A percentile compares a stretch with the other conserved stretches of the same genome.
These are phyloP conservation scores for Falco novaeseelandiae DNA, from an alignment of 2,797 vertebrate genomes.

Conservation along the genomic window DNA sequence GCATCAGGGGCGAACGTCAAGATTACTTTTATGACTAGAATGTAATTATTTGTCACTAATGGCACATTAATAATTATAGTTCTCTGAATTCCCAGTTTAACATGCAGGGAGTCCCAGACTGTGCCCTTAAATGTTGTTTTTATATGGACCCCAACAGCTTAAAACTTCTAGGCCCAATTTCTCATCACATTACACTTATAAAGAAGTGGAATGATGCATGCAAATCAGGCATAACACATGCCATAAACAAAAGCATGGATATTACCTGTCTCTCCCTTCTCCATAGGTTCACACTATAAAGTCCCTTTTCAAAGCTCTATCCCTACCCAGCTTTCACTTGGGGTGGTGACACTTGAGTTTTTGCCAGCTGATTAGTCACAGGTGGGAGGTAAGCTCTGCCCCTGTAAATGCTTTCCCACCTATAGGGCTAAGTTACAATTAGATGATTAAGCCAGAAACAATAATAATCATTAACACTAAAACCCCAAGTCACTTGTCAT, in stretches of 20 bases:
- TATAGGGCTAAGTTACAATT: neutral
- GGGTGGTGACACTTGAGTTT: slow-evolving; percentile 10
- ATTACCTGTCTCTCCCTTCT: neutral
- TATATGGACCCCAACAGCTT: neutral
- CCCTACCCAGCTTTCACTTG: neutral
- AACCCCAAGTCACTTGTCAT: neutral
- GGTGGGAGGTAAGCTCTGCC: neutral
- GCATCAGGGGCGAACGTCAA: neutral
- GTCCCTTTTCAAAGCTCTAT: neutral
- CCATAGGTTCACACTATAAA: neutral
- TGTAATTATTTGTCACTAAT: slow-evolving; percentile 21
- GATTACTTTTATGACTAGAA: neutral
- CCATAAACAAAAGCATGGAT: neutral
- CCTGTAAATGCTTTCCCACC: slow-evolving; percentile 39
- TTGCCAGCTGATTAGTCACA: slow-evolving; percentile 34
- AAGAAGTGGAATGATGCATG: neutral
- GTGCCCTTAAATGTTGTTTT: neutral
- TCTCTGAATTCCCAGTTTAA: neutral
- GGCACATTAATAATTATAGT: neutral
- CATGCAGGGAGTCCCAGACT: neutral
- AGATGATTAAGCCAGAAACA: slow-evolving; percentile 27
- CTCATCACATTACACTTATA: neutral
- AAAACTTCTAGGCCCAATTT: neutral
- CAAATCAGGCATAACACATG: neutral
- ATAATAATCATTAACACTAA: slow-evolving; percentile 24